Conservation (phyloP, 35 echinoderm and acorn worm species). For the Anneissia japonica region DNA sequence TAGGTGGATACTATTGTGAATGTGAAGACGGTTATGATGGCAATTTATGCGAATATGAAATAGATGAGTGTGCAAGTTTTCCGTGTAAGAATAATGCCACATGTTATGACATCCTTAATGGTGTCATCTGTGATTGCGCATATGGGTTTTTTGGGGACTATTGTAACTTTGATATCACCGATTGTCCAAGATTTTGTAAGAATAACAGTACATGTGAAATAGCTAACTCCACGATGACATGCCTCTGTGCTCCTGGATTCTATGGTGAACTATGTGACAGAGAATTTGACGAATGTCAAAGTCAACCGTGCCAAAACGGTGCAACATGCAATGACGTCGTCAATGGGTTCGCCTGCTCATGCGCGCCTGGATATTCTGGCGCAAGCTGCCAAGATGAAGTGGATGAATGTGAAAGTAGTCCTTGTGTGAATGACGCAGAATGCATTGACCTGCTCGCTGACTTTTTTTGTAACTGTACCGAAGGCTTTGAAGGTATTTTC, state of each 20-base stretch:
- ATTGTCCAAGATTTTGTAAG: not conserved
- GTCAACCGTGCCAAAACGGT: constrained; percentile 1
- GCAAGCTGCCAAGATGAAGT: not conserved
- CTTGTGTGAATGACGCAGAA: constrained; percentile 3
- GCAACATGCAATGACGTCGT: constrained; percentile 14
- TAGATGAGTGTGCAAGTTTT: constrained; percentile 26
- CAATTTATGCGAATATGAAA: constrained; percentile 8
- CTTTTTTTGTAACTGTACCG: not conserved
- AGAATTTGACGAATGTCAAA: not conserved
- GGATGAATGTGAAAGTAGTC: not conserved
- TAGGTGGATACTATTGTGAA: constrained; percentile 3
- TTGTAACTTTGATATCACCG: constrained; percentile 23
- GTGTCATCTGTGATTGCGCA: constrained; percentile 11
- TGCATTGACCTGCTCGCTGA: constrained; percentile 5
- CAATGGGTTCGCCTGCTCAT: not conserved
- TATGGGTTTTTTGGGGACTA: constrained; percentile 1
- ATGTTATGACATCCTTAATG: constrained; percentile 9
- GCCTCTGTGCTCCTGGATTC: not conserved
- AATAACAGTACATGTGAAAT: not conserved
- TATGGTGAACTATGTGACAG: not conserved
- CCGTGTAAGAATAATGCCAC: constrained; percentile 42
- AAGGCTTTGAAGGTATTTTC: constrained; percentile 22
- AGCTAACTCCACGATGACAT: not conserved
- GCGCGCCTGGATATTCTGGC: constrained; percentile 1
- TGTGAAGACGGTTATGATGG: constrained; percentile 1